Evolutionary conservation across 2,888 invertebrate species (phyloP), one percentile per base, ranked within the genome.

Genomic region (Aproaerema taeniolella): DNA sequence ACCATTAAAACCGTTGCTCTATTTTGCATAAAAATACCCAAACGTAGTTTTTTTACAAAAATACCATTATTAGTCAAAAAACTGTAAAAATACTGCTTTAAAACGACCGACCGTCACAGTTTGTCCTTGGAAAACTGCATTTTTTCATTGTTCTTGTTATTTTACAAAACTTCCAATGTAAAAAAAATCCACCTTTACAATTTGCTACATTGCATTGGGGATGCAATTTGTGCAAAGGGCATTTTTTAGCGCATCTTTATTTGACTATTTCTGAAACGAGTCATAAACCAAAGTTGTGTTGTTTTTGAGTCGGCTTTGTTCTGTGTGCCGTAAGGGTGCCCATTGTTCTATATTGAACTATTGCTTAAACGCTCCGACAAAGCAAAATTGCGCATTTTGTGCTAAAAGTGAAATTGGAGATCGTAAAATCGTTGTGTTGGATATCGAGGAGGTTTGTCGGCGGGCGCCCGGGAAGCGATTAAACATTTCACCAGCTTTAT

Each of bases 171-270:
- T 59, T 58, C 50, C 45, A 20, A 42, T 30, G 13, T 13, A 35
- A 43, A 43, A n/a, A n/a, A 36, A 40, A 40, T 20, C 9, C 10
- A 31, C 30, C 46, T 45, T 42, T 50, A 40, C 32, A 42, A 35
- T 52, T 46, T 47, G 43, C 34, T 43, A 43, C 41, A 37, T 30
- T 40, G 32, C 6, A 6, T 35, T 38, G 11, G n/a, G 10, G 60
- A 64, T 58, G 62, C 73, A 75, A 75, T 73, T 79, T 80, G 79
- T 67, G 73, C 80, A 82, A 80, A 76, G 63, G 70, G 69, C 54
- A 54, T 56, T 74, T 74, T 72, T 78, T 76, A 65, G 64, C 66
- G 55, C 49, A 53, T 49, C 46, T 55, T 55, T 40, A 39, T 58
- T 63, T 67, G 55, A 54, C 63, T 58, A 50, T 49, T 55, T 52